Evolutionary conservation across 2,113 vertebrate species (phyloP).

Genomic region (Narcine bancroftii): DNA sequence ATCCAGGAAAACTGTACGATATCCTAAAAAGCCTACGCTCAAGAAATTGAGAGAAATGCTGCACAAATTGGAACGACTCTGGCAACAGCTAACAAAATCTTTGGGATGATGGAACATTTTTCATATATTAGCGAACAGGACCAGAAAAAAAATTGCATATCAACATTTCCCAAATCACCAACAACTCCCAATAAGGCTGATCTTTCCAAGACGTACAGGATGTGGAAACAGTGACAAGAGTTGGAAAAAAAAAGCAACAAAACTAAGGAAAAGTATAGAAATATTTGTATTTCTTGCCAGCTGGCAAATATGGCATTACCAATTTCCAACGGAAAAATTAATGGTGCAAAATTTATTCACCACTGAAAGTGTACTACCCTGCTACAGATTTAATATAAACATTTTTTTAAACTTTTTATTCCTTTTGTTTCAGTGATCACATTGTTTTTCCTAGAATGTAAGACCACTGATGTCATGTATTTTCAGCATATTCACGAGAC

Average conservation of each 20-base stretch:
- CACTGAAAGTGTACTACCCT: not conserved
- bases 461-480: too few species aligned
- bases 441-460: too few species aligned
- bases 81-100: constrained; percentile 8
- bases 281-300: not conserved
- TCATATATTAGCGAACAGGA: too few species aligned
- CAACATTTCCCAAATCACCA: not conserved
- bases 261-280: not conserved
- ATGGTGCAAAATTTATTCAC: not conserved
- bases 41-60: not conserved
- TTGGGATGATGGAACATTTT: not conserved
- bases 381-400: constrained; percentile 24
- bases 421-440: not conserved
- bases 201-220: not conserved
- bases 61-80: not conserved
- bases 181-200: not conserved
- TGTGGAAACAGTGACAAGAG: not conserved
- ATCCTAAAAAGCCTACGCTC: not conserved
- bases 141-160: not conserved
- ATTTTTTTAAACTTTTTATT: not conserved
- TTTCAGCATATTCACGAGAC: too few species aligned
- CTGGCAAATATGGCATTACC: not conserved
- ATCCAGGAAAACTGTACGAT: not conserved
- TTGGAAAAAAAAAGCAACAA: not conserved
- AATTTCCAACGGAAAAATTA: not conserved